phyloP scores from a whole-genome alignment of 1,140 invertebrate genomes.

The Brachionus rotundiformis region DNA sequence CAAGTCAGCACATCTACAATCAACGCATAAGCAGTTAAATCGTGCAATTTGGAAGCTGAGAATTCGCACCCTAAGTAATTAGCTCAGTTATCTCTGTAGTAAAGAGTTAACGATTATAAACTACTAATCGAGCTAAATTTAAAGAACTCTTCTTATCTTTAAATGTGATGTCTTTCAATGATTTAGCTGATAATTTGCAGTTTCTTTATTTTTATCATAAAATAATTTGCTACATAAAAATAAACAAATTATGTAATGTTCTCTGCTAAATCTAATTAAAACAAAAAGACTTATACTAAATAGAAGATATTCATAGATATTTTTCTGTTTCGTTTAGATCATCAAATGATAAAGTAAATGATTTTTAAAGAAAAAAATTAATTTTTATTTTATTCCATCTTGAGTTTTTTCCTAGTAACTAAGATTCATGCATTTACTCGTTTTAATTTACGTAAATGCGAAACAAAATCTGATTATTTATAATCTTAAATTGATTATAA shows the following conservation, averaged over 20 bases:
- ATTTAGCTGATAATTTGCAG: background rate
- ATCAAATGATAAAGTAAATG: conserved; percentile 29
- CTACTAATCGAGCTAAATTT: background rate
- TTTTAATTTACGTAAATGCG: background rate
- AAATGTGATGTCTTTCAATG: background rate
- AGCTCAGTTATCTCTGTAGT: background rate
- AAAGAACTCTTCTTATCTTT: background rate
- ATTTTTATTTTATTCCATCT: background rate
- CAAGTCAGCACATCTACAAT: too few species aligned
- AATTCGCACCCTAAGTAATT: background rate
- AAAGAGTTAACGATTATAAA: background rate
- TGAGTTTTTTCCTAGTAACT: background rate
- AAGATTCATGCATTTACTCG: background rate
- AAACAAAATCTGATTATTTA: conserved; percentile 3
- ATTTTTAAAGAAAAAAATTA: conserved; percentile 18
- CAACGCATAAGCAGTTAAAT: too few species aligned
- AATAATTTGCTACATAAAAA: conserved; percentile 2
- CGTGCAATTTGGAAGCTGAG: background rate
- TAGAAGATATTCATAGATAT: conserved; percentile 34
- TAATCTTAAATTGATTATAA: conserved; percentile 30
- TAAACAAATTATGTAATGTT: conserved; percentile 41
- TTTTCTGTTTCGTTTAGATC: conserved; percentile 5
- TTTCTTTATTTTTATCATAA: conserved; percentile 5
- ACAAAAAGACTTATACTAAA: background rate
- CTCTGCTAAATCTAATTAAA: conserved; percentile 2